Conservation (phyloP, 2,888 invertebrate genomes). For the Leucophenga montana region DNA sequence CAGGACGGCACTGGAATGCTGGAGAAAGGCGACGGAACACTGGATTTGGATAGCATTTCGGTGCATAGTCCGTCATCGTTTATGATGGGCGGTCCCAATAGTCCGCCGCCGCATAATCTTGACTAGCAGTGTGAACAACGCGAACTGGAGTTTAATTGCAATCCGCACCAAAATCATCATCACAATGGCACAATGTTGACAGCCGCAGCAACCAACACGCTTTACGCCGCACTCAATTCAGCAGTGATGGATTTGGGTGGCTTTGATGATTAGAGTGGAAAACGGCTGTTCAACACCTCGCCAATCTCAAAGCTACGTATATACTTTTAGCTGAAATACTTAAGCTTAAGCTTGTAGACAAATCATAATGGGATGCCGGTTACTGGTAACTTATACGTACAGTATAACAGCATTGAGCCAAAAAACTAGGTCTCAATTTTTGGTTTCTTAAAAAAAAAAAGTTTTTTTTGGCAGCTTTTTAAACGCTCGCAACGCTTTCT, state of each 20-base stretch:
- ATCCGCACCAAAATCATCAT: constrained; percentile 24
- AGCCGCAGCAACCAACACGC: neutral
- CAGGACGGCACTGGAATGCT: constrained; percentile 79
- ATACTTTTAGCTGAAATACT: constrained; percentile 47
- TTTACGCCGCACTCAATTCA: neutral
- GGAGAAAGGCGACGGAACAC: constrained; percentile 72
- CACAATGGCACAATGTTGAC: constrained; percentile 38
- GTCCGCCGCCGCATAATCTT: constrained; percentile 69
- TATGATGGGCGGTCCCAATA: constrained; percentile 71
- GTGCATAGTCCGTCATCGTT: constrained; percentile 73
- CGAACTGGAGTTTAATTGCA: constrained; percentile 26
- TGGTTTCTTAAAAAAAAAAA: no score
- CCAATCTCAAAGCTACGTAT: constrained; percentile 46
- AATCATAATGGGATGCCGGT: no score
- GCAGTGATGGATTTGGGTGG: neutral
- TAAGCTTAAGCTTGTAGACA: constrained; percentile 36
- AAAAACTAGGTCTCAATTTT: no score
- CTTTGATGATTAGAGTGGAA: neutral
- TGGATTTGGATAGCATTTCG: constrained; percentile 73
- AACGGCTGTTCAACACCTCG: constrained; percentile 26
- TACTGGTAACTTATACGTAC: no score
- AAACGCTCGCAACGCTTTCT: no score
- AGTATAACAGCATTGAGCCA: no score
- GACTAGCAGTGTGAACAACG: constrained; percentile 63
- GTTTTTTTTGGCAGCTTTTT: no score